Conservation (phyloP, 2,888 invertebrate species). For the Xestia sexstrigata region DNA sequence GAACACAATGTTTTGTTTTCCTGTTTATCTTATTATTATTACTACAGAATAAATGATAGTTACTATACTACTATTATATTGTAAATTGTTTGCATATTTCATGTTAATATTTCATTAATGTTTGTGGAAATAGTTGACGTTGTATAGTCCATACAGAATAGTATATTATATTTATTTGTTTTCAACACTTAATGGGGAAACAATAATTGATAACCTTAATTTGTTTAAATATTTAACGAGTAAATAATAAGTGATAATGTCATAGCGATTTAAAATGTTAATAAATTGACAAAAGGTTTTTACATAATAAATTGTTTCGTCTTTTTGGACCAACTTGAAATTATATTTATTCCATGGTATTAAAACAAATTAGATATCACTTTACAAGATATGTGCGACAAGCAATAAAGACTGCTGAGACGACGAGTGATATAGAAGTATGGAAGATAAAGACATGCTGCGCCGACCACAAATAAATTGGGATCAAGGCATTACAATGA, state of each 20-base stretch:
- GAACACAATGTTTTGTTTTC: slow-evolving; percentile 54
- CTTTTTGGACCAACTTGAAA: neutral
- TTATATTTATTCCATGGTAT: neutral
- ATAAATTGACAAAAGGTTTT: neutral
- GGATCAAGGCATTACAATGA: no score
- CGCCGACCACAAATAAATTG: no score
- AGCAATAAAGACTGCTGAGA: neutral
- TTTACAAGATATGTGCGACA: neutral
- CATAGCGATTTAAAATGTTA: no score
- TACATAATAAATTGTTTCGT: no score
- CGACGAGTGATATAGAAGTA: no score
- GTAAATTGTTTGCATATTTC: slow-evolving; percentile 11
- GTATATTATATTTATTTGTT: no score
- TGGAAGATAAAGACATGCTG: no score
- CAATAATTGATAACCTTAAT: no score
- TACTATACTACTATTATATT: neutral
- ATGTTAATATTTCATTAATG: neutral
- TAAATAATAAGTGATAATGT: neutral
- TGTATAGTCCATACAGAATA: no score
- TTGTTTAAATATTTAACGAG: neutral
- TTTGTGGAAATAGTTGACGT: neutral
- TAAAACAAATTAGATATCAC: no score
- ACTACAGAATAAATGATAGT: neutral
- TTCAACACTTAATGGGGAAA: no score
- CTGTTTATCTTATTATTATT: slow-evolving; percentile 31